Percentiles rank a stretch among this genome's conserved stretches.
phyloP scores from a whole-genome alignment of 2,888 invertebrate genomes.

The Autographa pulchrina region DNA sequence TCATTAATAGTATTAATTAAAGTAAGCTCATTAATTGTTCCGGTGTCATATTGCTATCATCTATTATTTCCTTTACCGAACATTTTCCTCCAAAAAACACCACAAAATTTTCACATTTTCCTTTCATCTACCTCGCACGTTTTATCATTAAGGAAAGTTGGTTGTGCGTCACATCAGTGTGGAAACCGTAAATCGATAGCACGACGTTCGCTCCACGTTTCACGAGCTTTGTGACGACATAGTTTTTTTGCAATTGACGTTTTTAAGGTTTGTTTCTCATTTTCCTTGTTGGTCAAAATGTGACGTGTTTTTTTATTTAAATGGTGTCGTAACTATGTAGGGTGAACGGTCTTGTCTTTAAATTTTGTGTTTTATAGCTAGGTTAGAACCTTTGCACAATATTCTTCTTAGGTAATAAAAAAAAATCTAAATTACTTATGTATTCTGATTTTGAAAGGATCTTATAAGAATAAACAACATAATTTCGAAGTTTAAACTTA shows the following conservation, averaged over 20 bases:
- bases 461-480: too few relatives aligned
- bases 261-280: neutral
- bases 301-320: neutral
- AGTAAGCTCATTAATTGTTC: too few relatives aligned
- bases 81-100: neutral
- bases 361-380: too few relatives aligned
- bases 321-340: neutral
- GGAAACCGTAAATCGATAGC: neutral
- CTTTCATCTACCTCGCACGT: conserved; percentile 19
- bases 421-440: too few relatives aligned
- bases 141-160: conserved; percentile 15
- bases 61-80: too few relatives aligned
- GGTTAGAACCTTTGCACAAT: too few relatives aligned
- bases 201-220: neutral
- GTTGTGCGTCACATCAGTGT: neutral
- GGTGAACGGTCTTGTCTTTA: too few relatives aligned
- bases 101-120: neutral
- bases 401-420: too few relatives aligned
- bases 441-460: too few relatives aligned
- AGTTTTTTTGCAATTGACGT: neutral
- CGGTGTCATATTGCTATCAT: too few relatives aligned
- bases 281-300: neutral
- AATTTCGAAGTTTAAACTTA: too few relatives aligned
- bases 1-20: too few relatives aligned
- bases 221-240: neutral